Percentiles rank a stretch among this genome's conserved stretches.
Conservation (phyloP, 92 coral and sea anemone genomes). For the Phenganax subtilis region DNA sequence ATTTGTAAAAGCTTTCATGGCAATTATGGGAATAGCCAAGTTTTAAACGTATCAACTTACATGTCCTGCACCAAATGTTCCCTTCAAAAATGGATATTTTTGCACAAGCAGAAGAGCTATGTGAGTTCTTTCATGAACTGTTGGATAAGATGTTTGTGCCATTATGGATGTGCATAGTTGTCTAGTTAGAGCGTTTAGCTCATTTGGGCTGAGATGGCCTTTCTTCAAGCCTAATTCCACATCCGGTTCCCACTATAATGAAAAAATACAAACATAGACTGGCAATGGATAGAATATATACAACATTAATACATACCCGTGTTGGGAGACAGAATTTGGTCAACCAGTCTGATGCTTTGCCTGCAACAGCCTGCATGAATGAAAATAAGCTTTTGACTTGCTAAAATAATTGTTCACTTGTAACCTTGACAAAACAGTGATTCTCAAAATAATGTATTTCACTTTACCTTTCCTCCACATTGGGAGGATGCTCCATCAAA, state of each 20-base stretch:
- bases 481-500: too few relatives aligned
- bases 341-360: not conserved
- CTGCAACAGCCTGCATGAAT: not conserved
- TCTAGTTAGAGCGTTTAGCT: conserved; percentile 44
- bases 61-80: conserved; percentile 51
- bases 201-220: conserved; percentile 36
- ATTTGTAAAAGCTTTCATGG: not conserved
- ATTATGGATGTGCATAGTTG: conserved; percentile 45
- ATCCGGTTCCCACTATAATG: conserved; percentile 47
- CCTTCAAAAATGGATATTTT: conserved; percentile 54
- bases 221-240: conserved; percentile 42
- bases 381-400: not conserved
- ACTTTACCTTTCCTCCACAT: too few relatives aligned
- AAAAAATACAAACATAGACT: not conserved
- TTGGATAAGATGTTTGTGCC: conserved; percentile 19
- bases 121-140: conserved; percentile 42
- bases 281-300: not conserved
- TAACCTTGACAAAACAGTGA: not conserved
- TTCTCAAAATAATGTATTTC: not conserved
- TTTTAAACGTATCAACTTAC: conserved; percentile 40
- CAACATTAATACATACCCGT: not conserved
- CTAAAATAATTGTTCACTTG: not conserved
- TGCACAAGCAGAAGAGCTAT: conserved; percentile 45
- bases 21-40: not conserved
- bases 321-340: not conserved